Base-by-base conservation (phyloP, 2,888 invertebrate genomes). In the Temnothorax rugatulus region DNA sequence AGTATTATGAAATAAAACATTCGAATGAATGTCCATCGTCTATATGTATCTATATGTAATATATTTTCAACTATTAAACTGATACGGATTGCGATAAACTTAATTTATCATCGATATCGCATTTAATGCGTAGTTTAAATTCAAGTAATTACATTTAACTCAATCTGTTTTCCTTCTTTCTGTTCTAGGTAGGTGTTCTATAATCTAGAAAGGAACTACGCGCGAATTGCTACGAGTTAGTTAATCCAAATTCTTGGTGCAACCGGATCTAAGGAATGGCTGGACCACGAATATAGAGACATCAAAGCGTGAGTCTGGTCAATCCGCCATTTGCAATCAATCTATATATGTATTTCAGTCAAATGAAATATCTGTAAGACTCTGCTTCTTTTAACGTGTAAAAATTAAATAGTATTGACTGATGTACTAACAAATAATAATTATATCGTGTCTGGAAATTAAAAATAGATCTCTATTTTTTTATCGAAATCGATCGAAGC, bases 131-230 rank as follows among this genome's bases (percentile, higher is more conserved):
- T 52, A 34, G 15, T 15, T 4, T 29, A 34, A 34, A 38, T 4
- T 21, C 5, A 59, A 59, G 11, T 76, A 38, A 52, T 38, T 25
- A 76, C 8, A 38, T 34, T 63, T 25, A 21, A 63, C 38, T 63
- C 18, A 76, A 76, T 76, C 76, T 54, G 9, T 41, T 41, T 41
- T 52, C 15, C 64, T 76, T 38, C 21, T 66, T 76, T 76, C 66
- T 66, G 66, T 76, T 76, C 25, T 25, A 76, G 66, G 25, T 76
- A 76, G 74, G 74, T 74, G 74, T 52, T 66, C 41, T 54, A 66
- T 76, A 76, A 41, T 76, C 38, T 52, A 41, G 66, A 76, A 54
- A 66, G 2, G n/a, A 41, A 66, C 47, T 76, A 18, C 38, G 29
- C 29, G 29, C 29, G 21, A 38, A 38, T 50, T 13, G 21, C 21